A percentile compares a stretch with the other conserved stretches of the same genome.
Conservation (phyloP, 2,888 invertebrate species). For the Brachyopa scutellaris region DNA sequence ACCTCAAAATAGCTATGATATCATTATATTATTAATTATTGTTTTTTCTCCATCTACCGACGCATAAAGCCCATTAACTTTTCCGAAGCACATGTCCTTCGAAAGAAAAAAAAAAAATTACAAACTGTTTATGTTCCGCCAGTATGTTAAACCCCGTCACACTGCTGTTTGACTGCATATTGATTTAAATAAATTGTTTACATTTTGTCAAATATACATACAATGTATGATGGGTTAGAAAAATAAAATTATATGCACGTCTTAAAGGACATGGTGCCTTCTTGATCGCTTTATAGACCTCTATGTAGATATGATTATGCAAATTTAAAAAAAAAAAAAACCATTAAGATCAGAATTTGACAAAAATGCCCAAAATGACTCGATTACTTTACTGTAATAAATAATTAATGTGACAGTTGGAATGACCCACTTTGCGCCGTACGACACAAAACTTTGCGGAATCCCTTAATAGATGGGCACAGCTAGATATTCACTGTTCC, state of each 20-base stretch:
- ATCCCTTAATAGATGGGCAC: constrained; percentile 37
- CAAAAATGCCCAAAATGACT: constrained; percentile 23
- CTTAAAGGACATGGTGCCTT: too few relatives aligned
- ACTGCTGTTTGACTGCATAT: constrained; percentile 7
- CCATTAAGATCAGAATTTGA: background rate
- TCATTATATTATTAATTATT: too few relatives aligned
- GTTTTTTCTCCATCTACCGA: too few relatives aligned
- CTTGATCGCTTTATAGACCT: too few relatives aligned
- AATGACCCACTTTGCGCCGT: constrained; percentile 46
- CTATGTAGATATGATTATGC: too few relatives aligned
- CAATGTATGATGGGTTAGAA: too few relatives aligned
- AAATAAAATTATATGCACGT: too few relatives aligned
- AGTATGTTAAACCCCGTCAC: background rate
- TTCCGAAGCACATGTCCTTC: background rate
- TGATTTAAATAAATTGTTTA: constrained; percentile 15
- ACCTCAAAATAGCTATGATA: too few relatives aligned
- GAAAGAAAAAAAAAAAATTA: constrained; percentile 12
- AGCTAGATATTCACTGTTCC: background rate
- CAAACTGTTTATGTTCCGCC: too few relatives aligned
- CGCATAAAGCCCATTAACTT: too few relatives aligned
- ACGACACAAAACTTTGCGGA: constrained; percentile 13
- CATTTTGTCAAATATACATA: too few relatives aligned
- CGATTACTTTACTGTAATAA: constrained; percentile 44
- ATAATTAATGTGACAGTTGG: constrained; percentile 55
- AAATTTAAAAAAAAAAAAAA: constrained; percentile 12